These are phyloP conservation scores for Columba guinea DNA, from an alignment of 2,797 vertebrate genomes.

Conservation along the genomic window DNA sequence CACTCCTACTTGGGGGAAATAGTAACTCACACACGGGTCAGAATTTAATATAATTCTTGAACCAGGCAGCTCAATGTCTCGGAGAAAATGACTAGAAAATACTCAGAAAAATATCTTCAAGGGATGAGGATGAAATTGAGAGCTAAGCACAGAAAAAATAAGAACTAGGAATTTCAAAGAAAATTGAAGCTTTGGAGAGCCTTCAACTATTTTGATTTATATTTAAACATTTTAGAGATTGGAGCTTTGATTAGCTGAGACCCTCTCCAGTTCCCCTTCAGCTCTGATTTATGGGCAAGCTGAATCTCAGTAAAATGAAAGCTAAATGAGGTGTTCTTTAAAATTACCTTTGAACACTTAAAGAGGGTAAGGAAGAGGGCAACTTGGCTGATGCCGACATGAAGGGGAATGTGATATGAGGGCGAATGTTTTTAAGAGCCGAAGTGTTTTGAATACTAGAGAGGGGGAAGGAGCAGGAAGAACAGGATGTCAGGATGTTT, in stretches of 20 bases:
- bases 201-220: constrained; percentile 80
- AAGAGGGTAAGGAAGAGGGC: constrained; percentile 70
- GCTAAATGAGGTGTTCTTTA: constrained; percentile 77
- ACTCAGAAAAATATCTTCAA: constrained; percentile 73
- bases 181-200: constrained; percentile 76
- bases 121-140: constrained; percentile 71
- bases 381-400: constrained; percentile 61
- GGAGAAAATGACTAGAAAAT: constrained; percentile 64
- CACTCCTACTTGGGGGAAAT: background rate
- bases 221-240: constrained; percentile 79
- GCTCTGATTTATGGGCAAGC: constrained; percentile 74
- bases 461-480: background rate
- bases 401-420: constrained; percentile 65
- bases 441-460: background rate
- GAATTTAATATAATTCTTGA: constrained; percentile 59
- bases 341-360: constrained; percentile 76
- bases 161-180: constrained; percentile 73
- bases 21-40: background rate
- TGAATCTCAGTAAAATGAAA: constrained; percentile 74
- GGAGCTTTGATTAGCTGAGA: constrained; percentile 78
- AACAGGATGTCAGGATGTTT: background rate
- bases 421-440: constrained; percentile 16
- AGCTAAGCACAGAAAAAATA: constrained; percentile 63
- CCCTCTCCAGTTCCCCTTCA: constrained; percentile 71
- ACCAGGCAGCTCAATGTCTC: constrained; percentile 43